A percentile compares a stretch with the other conserved stretches of the same genome.
phyloP scores from a whole-genome alignment of 2,888 invertebrate species.

The Drosophila antonietae region DNA sequence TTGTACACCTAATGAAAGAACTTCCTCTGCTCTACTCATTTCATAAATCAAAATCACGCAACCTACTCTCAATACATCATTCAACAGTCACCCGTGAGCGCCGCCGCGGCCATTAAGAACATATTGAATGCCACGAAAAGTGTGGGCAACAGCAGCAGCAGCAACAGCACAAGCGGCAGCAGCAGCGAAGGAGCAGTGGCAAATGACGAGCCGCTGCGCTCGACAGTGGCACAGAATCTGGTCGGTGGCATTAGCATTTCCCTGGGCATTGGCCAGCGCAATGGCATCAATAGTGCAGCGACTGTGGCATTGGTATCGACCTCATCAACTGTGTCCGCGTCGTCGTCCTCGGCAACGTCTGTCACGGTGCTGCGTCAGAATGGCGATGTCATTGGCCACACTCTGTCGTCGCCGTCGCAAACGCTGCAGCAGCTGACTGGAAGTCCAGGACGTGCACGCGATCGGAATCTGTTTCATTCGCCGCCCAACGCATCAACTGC shows the following conservation, averaged over 20 bases:
- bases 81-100: slow-evolving; percentile 80
- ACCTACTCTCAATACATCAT: slow-evolving; percentile 36
- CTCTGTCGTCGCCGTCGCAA: slow-evolving; percentile 77
- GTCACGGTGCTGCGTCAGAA: slow-evolving; percentile 51
- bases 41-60: slow-evolving; percentile 65
- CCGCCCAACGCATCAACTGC: slow-evolving; percentile 82
- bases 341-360: slow-evolving; percentile 28
- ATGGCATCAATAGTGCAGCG: slow-evolving; percentile 45
- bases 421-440: slow-evolving; percentile 83
- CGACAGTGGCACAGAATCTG: slow-evolving; percentile 76
- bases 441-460: slow-evolving; percentile 84
- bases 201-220: slow-evolving; percentile 33
- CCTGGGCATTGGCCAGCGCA: slow-evolving; percentile 76
- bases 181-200: slow-evolving; percentile 25
- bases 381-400: slow-evolving; percentile 52
- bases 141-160: slow-evolving; percentile 71
- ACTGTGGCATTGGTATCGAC: slow-evolving; percentile 26
- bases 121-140: slow-evolving; percentile 82
- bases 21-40: slow-evolving; percentile 70
- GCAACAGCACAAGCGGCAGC: slow-evolving; percentile 38
- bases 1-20: slow-evolving; percentile 59
- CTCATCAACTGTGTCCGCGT: slow-evolving; percentile 20
- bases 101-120: slow-evolving; percentile 82
- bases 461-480: slow-evolving; percentile 84
- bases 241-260: slow-evolving; percentile 81